Evolutionary conservation across 2,797 vertebrate species (phyloP), one percentile per base, ranked within the genome.

Genomic region (Threskiornis aethiopicus): DNA sequence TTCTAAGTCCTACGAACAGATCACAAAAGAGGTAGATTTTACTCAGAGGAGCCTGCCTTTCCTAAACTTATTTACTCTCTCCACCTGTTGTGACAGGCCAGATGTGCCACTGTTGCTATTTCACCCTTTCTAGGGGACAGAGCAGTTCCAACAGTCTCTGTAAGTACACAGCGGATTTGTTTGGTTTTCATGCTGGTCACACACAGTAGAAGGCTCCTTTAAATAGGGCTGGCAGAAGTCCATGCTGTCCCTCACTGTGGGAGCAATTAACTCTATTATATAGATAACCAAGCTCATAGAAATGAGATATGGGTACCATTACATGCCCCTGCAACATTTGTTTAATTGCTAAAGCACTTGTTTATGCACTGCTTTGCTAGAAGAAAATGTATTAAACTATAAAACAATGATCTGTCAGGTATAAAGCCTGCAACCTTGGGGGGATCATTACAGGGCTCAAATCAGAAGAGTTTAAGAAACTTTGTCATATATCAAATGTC

Each of bases 321-420:
- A 89, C 20, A 33, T 86, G 85, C 69, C 64, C 69, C 55, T 87
- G 65, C 64, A 95, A 93, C 66, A 91, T 93, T 89, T 94, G 75
- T 95, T 94, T 97, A 95, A 93, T 97, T 96, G 69, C 89, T 94
- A 47, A 95, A 94, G 78, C 76, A 41, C 65, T 91, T 96, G 92
- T 95, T 96, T 97, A 87, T 59, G 24, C 51, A 62, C 49, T 70
- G 71, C 76, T 86, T 93, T 96, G 84, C 76, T 89, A 41, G 37
- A 78, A 90, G 55, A 77, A 94, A 96, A 94, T 79, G 78, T 80
- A 87, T 90, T 84, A 79, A 92, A 92, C 80, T 58, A 39, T 95
- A 80, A 94, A 96, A 65, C 92, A 95, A 89, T 87, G 70, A 89
- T 85, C 84, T 94, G 79, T 93, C 89, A 95, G 79, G 83, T 90